phyloP scores from a whole-genome alignment of 2,888 invertebrate species.

The Petrophora chlorosata region DNA sequence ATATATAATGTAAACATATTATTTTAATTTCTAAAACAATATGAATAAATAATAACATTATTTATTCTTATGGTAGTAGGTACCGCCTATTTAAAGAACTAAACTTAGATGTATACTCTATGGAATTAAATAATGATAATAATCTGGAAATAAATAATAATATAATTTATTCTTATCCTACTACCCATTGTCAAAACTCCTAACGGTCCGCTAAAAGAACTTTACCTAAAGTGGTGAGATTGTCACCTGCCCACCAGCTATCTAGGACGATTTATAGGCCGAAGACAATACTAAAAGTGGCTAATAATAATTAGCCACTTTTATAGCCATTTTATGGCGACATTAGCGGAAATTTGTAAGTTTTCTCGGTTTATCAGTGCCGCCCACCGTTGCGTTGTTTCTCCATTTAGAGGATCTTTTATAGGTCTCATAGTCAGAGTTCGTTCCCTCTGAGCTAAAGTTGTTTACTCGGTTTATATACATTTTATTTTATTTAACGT shows the following conservation, averaged over 20 bases:
- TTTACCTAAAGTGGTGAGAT: background rate
- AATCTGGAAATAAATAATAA: too few species aligned
- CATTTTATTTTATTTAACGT: background rate
- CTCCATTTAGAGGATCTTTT: slow-evolving; percentile 54
- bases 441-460: slow-evolving; percentile 38
- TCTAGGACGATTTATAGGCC: slow-evolving; percentile 13
- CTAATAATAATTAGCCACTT: slow-evolving; percentile 31
- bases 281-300: slow-evolving; percentile 26
- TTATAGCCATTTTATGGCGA: slow-evolving; percentile 53
- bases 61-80: too few species aligned
- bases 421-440: slow-evolving; percentile 52
- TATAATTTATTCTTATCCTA: too few species aligned
- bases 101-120: too few species aligned
- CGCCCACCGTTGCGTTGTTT: slow-evolving; percentile 56
- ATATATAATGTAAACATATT: too few species aligned
- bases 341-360: slow-evolving; percentile 63
- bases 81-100: too few species aligned
- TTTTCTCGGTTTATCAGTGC: slow-evolving; percentile 50
- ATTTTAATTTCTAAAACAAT: too few species aligned
- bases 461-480: slow-evolving; percentile 20
- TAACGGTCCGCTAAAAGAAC: too few species aligned
- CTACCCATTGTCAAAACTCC: too few species aligned
- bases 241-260: slow-evolving; percentile 21
- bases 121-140: too few species aligned
- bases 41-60: too few species aligned